Conservation (phyloP, 53 echinoderm and acorn worm species). For the Paracentrotus lividus region DNA sequence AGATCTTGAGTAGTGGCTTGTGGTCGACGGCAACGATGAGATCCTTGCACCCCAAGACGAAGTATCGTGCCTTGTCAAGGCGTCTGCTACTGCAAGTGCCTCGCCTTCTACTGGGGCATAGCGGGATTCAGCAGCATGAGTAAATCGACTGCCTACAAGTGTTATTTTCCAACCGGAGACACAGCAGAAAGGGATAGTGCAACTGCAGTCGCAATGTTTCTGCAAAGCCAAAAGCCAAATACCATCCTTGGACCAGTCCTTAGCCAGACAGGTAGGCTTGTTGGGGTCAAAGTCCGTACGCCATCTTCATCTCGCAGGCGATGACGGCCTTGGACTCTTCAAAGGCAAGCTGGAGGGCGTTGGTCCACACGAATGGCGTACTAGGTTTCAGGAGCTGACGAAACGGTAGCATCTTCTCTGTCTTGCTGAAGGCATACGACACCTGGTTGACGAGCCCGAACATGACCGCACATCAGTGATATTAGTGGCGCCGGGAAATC, state of each 20-base stretch:
- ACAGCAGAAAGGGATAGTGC: conserved; percentile 69
- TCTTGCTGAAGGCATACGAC: conserved; percentile 67
- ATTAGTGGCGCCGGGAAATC: too few species aligned
- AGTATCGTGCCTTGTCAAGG: conserved; percentile 61
- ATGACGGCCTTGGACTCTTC: conserved; percentile 41
- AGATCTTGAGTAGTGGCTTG: conserved; percentile 46
- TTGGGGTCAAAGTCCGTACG: conserved; percentile 46
- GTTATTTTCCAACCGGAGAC: conserved; percentile 61
- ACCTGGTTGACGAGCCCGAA: conserved; percentile 35
- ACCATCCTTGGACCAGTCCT: conserved; percentile 62
- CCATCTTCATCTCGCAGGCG: conserved; percentile 58
- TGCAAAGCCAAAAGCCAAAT: conserved; percentile 57
- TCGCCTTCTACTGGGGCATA: conserved; percentile 37
- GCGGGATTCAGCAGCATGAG: conserved; percentile 40
- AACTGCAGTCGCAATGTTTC: conserved; percentile 58
- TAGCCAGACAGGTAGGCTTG: conserved; percentile 64
- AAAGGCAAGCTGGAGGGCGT: conserved; percentile 39
- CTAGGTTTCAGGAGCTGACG: conserved; percentile 60
- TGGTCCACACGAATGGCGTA: conserved; percentile 47
- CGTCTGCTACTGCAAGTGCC: conserved; percentile 43
- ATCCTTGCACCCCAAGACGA: conserved; percentile 48
- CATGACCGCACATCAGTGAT: conserved; percentile 11
- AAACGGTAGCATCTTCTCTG: conserved; percentile 72
- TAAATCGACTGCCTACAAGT: conserved; percentile 52
- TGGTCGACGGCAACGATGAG: conserved; percentile 67